These are phyloP conservation scores for Trichonephila clavipes DNA, from an alignment of 1,140 invertebrate genomes.

Conservation along the genomic window DNA sequence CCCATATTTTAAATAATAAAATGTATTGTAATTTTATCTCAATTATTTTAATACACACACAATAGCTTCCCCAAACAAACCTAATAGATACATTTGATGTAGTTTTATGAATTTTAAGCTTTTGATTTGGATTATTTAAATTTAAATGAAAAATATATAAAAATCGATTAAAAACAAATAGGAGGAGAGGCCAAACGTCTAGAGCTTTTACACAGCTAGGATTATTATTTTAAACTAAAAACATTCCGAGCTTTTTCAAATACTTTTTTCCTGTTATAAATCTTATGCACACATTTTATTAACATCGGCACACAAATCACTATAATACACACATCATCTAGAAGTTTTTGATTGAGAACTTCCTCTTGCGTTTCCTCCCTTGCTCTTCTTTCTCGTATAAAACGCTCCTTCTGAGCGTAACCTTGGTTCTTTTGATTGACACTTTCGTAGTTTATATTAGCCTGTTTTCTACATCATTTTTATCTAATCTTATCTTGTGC, in stretches of 20 bases:
- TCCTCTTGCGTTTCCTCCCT: neutral
- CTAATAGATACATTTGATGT: too few species aligned
- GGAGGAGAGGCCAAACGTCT: too few species aligned
- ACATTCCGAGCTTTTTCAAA: neutral
- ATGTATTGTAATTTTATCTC: too few species aligned
- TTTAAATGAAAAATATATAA: too few species aligned
- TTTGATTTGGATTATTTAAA: too few species aligned
- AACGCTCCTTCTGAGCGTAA: neutral
- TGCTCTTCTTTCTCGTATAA: neutral
- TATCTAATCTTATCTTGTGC: neutral
- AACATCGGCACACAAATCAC: neutral
- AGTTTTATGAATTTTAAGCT: too few species aligned
- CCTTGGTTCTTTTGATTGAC: neutral
- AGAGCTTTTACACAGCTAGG: too few species aligned
- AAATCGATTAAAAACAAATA: too few species aligned
- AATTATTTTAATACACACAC: too few species aligned
- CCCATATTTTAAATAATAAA: too few species aligned
- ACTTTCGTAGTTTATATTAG: constrained; percentile 18
- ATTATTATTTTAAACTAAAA: neutral
- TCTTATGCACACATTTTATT: neutral
- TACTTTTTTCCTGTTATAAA: neutral
- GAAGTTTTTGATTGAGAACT: neutral
- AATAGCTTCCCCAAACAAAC: too few species aligned
- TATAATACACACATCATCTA: neutral
- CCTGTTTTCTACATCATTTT: neutral